phyloP scores from a whole-genome alignment of 2,797 vertebrate genomes.

The Catharus ustulatus region DNA sequence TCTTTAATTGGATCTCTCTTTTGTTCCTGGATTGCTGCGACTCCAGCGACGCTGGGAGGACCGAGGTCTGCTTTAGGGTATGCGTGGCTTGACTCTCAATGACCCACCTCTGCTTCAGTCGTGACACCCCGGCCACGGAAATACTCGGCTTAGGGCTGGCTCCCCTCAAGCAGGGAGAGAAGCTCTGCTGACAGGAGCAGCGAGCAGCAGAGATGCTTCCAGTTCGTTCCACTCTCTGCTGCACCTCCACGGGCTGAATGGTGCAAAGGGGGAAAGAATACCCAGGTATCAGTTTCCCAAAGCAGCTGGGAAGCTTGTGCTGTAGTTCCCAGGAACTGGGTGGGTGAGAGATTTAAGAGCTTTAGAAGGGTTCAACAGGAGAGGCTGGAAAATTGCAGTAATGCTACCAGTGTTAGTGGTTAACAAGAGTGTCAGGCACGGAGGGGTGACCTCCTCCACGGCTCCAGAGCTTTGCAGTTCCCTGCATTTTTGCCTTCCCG shows the following conservation, averaged over 20 bases:
- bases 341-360: neutral
- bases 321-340: neutral
- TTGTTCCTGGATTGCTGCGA: conserved; percentile 61
- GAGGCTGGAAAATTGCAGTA: neutral
- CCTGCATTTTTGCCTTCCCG: neutral
- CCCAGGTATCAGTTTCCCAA: neutral
- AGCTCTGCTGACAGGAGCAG: neutral
- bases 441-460: neutral
- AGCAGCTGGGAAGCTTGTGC: neutral
- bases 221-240: neutral
- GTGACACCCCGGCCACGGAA: conserved; percentile 17
- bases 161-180: neutral
- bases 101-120: neutral
- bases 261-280: neutral
- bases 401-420: neutral
- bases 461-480: neutral
- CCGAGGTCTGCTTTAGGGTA: neutral
- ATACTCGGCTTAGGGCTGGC: conserved; percentile 9
- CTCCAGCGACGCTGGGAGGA: neutral
- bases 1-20: conserved; percentile 71
- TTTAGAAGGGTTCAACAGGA: neutral
- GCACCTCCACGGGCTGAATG: neutral
- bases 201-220: neutral
- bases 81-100: neutral
- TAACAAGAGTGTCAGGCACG: neutral